phyloP scores from a whole-genome alignment of 2,113 vertebrate genomes.

The Stigmatopora nigra region DNA sequence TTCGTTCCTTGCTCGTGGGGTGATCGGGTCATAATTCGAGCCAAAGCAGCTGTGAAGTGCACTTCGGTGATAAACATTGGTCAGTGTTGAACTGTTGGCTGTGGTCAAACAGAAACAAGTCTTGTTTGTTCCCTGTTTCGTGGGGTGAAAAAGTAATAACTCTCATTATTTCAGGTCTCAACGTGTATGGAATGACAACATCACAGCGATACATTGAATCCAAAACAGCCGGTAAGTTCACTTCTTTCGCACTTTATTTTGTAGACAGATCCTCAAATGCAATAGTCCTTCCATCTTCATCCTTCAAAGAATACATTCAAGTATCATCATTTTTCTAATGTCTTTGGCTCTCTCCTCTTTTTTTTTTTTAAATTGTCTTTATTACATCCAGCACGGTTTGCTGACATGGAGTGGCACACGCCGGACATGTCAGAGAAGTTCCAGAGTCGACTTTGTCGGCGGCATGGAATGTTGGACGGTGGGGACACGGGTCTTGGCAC shows the following conservation, averaged over 20 bases:
- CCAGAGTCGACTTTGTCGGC: constrained; percentile 74
- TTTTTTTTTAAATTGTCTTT: constrained; percentile 3
- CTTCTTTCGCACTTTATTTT: background rate
- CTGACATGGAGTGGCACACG: constrained; percentile 81
- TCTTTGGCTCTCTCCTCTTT: background rate
- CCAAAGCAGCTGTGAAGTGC: constrained; percentile 24
- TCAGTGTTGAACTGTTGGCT: background rate
- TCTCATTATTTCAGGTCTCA: constrained; percentile 26
- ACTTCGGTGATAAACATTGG: background rate
- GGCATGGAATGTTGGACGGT: constrained; percentile 70
- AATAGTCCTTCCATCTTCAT: too few relatives aligned
- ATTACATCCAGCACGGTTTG: constrained; percentile 46
- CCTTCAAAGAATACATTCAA: too few relatives aligned
- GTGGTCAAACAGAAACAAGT: background rate
- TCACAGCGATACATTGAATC: constrained; percentile 61
- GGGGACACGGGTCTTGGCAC: constrained; percentile 76
- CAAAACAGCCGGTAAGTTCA: constrained; percentile 54
- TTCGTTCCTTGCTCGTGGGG: constrained; percentile 28
- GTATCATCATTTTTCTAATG: background rate
- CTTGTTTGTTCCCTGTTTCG: background rate
- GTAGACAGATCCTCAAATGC: too few relatives aligned
- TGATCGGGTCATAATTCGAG: constrained; percentile 12
- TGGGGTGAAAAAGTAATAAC: background rate
- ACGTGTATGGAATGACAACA: constrained; percentile 61
- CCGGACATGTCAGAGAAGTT: constrained; percentile 74